Evolutionary conservation across 1,140 invertebrate species (phyloP).

Genomic region (Macrobrachium rosenbergii): DNA sequence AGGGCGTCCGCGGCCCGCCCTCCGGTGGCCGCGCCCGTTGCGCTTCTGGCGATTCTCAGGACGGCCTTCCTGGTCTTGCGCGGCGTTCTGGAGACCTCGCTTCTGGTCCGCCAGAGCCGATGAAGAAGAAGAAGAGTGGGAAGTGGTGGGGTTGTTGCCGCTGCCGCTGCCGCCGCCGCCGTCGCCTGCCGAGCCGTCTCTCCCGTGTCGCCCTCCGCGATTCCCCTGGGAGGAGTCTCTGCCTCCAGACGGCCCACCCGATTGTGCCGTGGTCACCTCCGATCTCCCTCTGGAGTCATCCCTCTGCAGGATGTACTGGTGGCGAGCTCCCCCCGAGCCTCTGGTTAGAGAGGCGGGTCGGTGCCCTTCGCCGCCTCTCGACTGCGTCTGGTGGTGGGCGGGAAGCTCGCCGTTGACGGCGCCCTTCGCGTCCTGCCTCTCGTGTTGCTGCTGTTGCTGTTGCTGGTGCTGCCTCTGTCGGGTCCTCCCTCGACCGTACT

Average conservation of each 20-base stretch:
- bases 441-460: conserved; percentile 32
- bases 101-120: conserved; percentile 6
- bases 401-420: not conserved
- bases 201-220: conserved; percentile 18
- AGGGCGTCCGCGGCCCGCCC: conserved; percentile 39
- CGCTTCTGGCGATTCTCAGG: conserved; percentile 42
- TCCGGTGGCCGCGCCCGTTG: conserved; percentile 34
- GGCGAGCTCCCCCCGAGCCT: not conserved
- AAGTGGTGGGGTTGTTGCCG: too few species aligned
- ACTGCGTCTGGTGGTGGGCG: not conserved
- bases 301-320: not conserved
- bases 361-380: not conserved
- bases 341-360: not conserved
- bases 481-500: conserved; percentile 1
- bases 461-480: not conserved
- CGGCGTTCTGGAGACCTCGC: conserved; percentile 6
- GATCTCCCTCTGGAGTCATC: conserved; percentile 38
- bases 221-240: conserved; percentile 10
- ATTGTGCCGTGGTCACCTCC: not conserved
- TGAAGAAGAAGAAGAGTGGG: not conserved
- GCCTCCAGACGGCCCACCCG: not conserved
- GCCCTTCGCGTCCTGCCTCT: not conserved
- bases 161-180: not conserved
- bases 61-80: conserved; percentile 36
- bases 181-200: conserved; percentile 15